Conservation (phyloP, 2,888 invertebrate genomes). For the Creontiades dilutus region DNA sequence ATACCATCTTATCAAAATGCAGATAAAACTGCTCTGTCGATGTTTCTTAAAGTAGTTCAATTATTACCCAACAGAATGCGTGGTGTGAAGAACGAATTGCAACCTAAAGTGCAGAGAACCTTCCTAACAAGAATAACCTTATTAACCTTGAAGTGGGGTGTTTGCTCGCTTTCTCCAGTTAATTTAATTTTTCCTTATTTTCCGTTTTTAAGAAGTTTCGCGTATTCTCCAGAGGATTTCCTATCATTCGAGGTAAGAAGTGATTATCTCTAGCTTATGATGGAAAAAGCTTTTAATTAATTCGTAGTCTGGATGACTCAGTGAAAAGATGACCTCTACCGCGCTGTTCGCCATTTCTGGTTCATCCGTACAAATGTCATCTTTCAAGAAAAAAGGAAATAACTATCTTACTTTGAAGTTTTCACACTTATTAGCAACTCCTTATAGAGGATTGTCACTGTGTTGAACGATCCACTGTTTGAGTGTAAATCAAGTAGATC, state of each 20-base stretch:
- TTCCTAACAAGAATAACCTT: constrained; percentile 40
- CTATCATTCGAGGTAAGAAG: not conserved
- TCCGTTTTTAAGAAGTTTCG: not conserved
- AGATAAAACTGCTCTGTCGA: no score
- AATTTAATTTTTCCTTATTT: constrained; percentile 35
- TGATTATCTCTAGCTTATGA: no score
- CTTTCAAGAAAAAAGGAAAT: not conserved
- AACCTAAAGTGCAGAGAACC: constrained; percentile 7
- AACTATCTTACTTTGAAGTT: not conserved
- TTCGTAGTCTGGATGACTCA: not conserved
- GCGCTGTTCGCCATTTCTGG: constrained; percentile 28
- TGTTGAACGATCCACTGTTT: not conserved
- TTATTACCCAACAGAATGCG: not conserved
- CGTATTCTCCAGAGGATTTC: not conserved
- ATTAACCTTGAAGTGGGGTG: constrained; percentile 46
- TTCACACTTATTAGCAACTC: not conserved
- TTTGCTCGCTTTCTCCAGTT: constrained; percentile 40
- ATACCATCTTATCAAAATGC: no score
- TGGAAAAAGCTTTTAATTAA: no score
- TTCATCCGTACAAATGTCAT: constrained; percentile 35
- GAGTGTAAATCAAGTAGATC: no score
- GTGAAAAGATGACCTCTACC: not conserved
- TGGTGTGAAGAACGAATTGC: not conserved
- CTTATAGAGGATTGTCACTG: not conserved
- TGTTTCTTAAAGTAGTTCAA: not conserved